Percentiles rank a stretch among this genome's conserved stretches.
Conservation (phyloP, 1,140 invertebrate genomes). For the Carposina sasakii region DNA sequence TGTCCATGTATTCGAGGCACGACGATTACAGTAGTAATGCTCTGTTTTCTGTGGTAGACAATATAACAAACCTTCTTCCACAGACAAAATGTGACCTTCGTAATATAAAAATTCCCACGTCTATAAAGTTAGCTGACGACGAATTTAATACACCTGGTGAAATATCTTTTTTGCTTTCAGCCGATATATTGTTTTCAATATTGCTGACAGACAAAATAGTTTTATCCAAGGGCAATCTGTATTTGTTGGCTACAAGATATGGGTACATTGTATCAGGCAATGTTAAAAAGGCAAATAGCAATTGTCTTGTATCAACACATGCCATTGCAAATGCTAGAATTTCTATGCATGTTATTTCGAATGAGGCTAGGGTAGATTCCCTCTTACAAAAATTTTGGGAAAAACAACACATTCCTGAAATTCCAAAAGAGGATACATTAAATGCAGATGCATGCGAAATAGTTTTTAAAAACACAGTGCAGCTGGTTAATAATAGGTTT, state of each 20-base stretch:
- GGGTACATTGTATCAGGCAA: too few relatives aligned
- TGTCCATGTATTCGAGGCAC: too few relatives aligned
- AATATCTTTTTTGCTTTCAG: background rate
- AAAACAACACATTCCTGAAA: conserved; percentile 1
- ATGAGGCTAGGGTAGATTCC: too few relatives aligned
- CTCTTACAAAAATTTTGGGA: conserved; percentile 6
- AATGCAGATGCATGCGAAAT: background rate
- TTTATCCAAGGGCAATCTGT: too few relatives aligned
- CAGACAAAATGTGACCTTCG: background rate
- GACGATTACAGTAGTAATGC: background rate
- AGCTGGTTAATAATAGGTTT: background rate
- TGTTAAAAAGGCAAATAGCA: too few relatives aligned
- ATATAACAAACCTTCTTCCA: background rate
- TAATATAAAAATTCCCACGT: background rate
- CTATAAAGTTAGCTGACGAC: background rate
- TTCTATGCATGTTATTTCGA: too few relatives aligned
- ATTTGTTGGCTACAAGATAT: too few relatives aligned
- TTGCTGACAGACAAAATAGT: too few relatives aligned
- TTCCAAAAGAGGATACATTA: background rate
- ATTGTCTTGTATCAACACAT: too few relatives aligned
- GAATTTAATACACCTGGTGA: conserved; percentile 2
- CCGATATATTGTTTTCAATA: background rate
- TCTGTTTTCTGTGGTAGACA: background rate
- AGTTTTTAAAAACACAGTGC: background rate
- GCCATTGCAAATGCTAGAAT: too few relatives aligned